phyloP scores from a whole-genome alignment of 2,797 vertebrate species.

The Vipera ursinii region DNA sequence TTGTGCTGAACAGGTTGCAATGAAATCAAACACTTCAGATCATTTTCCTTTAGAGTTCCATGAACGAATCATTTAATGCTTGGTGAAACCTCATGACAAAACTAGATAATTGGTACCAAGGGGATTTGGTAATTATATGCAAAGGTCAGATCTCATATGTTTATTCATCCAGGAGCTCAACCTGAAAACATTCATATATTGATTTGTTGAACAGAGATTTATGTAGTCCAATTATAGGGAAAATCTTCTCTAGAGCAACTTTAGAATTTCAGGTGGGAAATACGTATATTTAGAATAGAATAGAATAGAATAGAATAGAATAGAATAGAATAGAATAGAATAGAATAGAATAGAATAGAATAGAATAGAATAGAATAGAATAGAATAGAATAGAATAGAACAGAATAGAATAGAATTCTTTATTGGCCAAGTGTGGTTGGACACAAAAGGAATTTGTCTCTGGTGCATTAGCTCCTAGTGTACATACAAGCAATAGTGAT shows the following conservation, averaged over 20 bases:
- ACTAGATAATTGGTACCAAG: background rate
- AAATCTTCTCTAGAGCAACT: background rate
- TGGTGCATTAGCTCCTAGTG: too few species aligned
- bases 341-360: too few species aligned
- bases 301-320: too few species aligned
- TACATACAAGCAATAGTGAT: too few species aligned
- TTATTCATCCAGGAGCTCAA: background rate
- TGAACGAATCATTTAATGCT: slow-evolving; percentile 8
- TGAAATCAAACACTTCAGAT: background rate
- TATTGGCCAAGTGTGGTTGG: too few species aligned
- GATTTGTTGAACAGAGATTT: background rate
- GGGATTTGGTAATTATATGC: background rate
- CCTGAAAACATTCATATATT: background rate
- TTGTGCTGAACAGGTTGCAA: background rate
- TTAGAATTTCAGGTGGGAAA: background rate
- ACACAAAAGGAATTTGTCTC: too few species aligned
- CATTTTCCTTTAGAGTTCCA: background rate
- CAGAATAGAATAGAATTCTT: too few species aligned
- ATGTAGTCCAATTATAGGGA: background rate
- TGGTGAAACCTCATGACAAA: background rate
- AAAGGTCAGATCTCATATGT: background rate
- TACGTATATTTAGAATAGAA: background rate
- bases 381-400: too few species aligned
- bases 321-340: too few species aligned
- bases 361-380: too few species aligned